phyloP scores from a whole-genome alignment of 2,113 vertebrate genomes.

The Urocitellus parryii region DNA sequence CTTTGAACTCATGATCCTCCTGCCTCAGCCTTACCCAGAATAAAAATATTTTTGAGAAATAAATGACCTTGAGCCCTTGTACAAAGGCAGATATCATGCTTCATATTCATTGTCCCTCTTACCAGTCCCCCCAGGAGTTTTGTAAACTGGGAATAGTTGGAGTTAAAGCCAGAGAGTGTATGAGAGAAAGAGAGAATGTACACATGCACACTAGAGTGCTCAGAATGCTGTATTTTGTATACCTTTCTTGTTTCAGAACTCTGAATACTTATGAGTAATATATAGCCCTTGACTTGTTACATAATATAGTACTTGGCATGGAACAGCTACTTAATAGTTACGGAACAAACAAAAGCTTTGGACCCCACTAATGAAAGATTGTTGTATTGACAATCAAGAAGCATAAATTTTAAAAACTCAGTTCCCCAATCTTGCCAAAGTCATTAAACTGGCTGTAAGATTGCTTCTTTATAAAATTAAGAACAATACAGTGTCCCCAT shows the following conservation, averaged over 20 bases:
- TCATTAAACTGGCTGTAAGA: background rate
- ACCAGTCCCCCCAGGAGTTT: background rate
- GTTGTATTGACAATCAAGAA: background rate
- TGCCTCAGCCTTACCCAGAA: no score
- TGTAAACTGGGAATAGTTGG: conserved; percentile 41
- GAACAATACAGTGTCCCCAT: background rate
- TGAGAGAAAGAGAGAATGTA: no score
- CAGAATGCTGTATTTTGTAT: background rate
- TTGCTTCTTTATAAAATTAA: background rate
- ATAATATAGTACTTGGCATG: background rate
- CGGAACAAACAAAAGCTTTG: conserved; percentile 25
- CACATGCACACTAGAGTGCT: background rate
- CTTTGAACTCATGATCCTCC: no score
- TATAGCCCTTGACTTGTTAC: background rate
- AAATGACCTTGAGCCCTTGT: background rate
- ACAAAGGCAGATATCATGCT: background rate
- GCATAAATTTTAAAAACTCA: conserved; percentile 2
- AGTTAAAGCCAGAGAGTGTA: background rate
- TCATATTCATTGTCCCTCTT: background rate
- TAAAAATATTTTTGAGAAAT: no score
- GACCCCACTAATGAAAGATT: background rate
- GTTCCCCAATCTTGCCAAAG: background rate
- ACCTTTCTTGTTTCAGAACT: background rate
- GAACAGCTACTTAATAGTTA: background rate
- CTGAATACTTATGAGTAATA: background rate